These are phyloP conservation scores for Motacilla alba DNA, from an alignment of 2,113 vertebrate genomes.

Conservation along the genomic window DNA sequence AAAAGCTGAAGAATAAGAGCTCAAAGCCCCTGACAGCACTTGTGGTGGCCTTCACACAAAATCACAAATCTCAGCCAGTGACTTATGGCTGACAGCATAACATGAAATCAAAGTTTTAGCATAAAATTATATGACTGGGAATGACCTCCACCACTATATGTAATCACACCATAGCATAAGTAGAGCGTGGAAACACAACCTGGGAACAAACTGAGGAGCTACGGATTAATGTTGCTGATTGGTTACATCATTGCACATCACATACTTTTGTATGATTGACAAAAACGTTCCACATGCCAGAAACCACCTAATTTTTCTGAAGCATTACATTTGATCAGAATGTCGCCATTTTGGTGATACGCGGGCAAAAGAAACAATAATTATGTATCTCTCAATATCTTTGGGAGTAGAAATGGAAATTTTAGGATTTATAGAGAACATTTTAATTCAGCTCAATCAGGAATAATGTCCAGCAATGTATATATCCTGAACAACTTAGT, in stretches of 20 bases:
- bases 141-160: not conserved
- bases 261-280: not conserved
- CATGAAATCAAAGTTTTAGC: not conserved
- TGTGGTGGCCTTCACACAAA: not conserved
- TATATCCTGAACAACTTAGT: not conserved
- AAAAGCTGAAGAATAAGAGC: not conserved
- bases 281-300: not conserved
- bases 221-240: not conserved
- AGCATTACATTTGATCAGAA: not conserved
- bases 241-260: not conserved
- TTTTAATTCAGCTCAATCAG: not conserved
- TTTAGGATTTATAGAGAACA: not conserved
- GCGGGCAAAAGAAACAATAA: not conserved
- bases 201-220: not conserved
- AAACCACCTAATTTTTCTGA: not conserved
- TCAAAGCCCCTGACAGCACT: not conserved
- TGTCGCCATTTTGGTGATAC: rapidly evolving
- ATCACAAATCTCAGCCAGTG: not conserved
- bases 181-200: not conserved
- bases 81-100: not conserved
- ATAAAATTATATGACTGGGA: not conserved
- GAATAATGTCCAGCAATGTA: not conserved
- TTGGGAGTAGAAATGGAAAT: not conserved
- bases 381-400: rapidly evolving
- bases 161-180: not conserved